Base-by-base conservation (phyloP, 2,113 vertebrate genomes). In the Nesogale talazaci region DNA sequence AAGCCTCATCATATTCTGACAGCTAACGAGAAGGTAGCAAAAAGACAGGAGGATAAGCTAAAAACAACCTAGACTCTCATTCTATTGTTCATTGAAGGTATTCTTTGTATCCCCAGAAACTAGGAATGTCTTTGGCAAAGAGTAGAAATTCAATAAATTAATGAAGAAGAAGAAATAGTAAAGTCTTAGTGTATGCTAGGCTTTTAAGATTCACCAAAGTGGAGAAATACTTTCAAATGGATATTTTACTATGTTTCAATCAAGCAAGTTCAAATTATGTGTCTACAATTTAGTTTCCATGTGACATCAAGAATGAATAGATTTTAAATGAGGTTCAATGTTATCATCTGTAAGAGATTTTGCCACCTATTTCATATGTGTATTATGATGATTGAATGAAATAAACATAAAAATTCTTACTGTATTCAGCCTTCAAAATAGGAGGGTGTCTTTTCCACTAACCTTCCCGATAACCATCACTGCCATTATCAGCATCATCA, bases 201-300 rank as follows among this genome's bases (percentile, higher is more conserved):
- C 57, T 67, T 46, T 3, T 65, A 57, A 57, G 40, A 74, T 75
- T 42, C 83, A 38, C 0, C 31, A 74, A 67, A 57, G 52, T 65
- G 65, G 11, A 75, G 34, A 17, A 74, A 93, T 79, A n/a, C 27
- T 74, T n/a, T 87, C 27, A 83, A 36, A 61, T 22, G 31, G 31
- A 83, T 79, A 59, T 78, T 92, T 84, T 81, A 77, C 34, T 85
- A 3, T 27, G 57, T 42, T 67, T 95, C 88, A 70, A 11, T 80
- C 25, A 69, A 86, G 61, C 11, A 38, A 84, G 34, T 61, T 92
- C 34, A 63, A 89, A 83, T 79, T 91, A 19, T 78, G 0, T n/a
- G 61, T 75, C 22, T 42, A 79, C 7, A 8, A 61, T 42, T 83
- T 86, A 72, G 61, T n/a, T 36, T 89, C 19, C 80, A 25, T 38